Base-by-base conservation (phyloP, 2,113 vertebrate species). In the Tupaia tana region DNA sequence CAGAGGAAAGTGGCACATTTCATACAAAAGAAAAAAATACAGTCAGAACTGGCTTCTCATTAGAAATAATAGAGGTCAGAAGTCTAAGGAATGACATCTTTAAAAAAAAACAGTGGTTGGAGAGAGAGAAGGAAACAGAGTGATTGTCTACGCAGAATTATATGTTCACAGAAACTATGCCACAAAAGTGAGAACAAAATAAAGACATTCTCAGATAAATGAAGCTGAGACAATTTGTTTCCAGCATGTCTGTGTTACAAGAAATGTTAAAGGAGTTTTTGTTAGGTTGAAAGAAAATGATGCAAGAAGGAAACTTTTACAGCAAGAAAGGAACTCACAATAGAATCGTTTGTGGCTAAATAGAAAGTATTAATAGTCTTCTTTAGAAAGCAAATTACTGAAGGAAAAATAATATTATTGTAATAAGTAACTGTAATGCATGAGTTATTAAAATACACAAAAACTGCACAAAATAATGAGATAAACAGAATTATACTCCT, bases 361-460 rank as follows among this genome's bases (percentile, higher is more conserved):
- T 79, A n/a, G 15, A 79, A 73, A 74, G 56, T 10, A 80, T 24
- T 24, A 61, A 11, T 20, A 73, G 58, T 91, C 18, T 92, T 67
- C 4, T 75, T 88, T 75, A 34, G 77, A 85, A 91, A 52, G 22
- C 22, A 93, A 80, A 31, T 88, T 16, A 27, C 11, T 67, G 6
- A 84, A 93, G 25, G 16, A 89, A 86, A 86, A 77, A 63, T 74
- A 75, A 85, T 31, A 88, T 22, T 19, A 74, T 18, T 93, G 31
- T 43, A 84, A 43, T 85, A 82, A 43, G 7, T n/a, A 16, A 29
- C 13, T 77, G 22, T 77, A 59, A 82, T 3, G 6, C 66, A 69
- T 54, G 6, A 67, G 31, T 2, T 75, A 81, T 43, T 64, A 58
- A 89, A 63, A 84, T 43, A 43, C 31, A 22, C 56, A 24, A 56